Evolutionary conservation across 2,113 vertebrate species (phyloP).

Genomic region (Lophotis ruficrista): DNA sequence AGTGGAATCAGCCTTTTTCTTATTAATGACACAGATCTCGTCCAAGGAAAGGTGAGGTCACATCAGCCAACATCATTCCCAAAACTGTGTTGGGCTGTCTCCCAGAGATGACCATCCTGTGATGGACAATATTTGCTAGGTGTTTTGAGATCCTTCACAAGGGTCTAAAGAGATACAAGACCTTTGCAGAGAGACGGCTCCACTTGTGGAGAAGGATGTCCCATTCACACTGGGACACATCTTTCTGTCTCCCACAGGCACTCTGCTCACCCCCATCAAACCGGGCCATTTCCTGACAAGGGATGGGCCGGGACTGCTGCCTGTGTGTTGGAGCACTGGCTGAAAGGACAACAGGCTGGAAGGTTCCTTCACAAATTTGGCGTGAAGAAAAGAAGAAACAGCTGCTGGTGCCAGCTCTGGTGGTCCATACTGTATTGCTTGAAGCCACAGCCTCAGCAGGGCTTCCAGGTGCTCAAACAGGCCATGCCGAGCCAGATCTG

Average conservation of each 20-base stretch:
- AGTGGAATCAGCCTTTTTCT: neutral
- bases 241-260: neutral
- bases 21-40: neutral
- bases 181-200: neutral
- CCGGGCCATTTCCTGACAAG: neutral
- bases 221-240: neutral
- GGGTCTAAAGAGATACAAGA: neutral
- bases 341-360: neutral
- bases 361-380: neutral
- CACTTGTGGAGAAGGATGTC: neutral
- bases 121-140: neutral
- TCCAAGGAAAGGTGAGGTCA: neutral
- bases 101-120: neutral
- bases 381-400: neutral
- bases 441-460: neutral
- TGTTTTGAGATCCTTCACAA: neutral
- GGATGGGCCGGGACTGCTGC: neutral
- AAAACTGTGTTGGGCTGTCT: neutral
- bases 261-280: neutral
- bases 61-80: neutral
- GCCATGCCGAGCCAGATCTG: neutral
- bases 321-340: neutral
- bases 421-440: neutral
- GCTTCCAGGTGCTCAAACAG: neutral
- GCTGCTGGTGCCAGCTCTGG: neutral